Evolutionary conservation across 2,113 vertebrate genomes (phyloP).

Genomic region (Hydropotes inermis): DNA sequence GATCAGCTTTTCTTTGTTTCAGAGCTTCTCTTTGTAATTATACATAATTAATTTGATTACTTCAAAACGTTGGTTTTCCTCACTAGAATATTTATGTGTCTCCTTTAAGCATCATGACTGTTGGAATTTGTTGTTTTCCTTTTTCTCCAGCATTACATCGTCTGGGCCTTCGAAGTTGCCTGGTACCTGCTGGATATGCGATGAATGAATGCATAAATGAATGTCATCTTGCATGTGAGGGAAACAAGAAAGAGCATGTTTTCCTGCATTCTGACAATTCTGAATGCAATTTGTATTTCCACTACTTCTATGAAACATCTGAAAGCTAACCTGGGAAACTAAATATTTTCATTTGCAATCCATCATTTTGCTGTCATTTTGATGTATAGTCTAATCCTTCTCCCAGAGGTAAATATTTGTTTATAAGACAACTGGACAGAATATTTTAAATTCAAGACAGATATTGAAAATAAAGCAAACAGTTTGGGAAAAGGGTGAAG

Average conservation of each 20-base stretch:
- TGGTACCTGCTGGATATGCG: background rate
- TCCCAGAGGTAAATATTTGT: slow-evolving; percentile 29
- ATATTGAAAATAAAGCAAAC: background rate
- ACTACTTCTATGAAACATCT: background rate
- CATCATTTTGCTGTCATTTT: slow-evolving; percentile 15
- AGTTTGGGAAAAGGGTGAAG: background rate
- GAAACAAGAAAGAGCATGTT: background rate
- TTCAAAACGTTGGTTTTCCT: background rate
- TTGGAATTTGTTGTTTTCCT: background rate
- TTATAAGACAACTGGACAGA: slow-evolving; percentile 22
- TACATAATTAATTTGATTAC: background rate
- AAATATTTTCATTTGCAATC: slow-evolving; percentile 29
- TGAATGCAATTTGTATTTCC: background rate
- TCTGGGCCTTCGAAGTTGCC: background rate
- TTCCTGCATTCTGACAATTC: background rate
- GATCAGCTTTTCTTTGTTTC: background rate
- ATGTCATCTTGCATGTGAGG: background rate
- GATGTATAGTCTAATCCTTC: slow-evolving; percentile 37
- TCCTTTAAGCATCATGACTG: background rate
- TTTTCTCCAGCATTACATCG: background rate
- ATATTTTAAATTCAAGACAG: slow-evolving; percentile 5
- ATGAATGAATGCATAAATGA: background rate
- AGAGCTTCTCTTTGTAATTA: background rate
- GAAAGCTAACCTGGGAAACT: slow-evolving; percentile 1
- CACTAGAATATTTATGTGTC: background rate